Evolutionary conservation across 2,797 vertebrate genomes (phyloP).

Genomic region (Champsocephalus gunnari): DNA sequence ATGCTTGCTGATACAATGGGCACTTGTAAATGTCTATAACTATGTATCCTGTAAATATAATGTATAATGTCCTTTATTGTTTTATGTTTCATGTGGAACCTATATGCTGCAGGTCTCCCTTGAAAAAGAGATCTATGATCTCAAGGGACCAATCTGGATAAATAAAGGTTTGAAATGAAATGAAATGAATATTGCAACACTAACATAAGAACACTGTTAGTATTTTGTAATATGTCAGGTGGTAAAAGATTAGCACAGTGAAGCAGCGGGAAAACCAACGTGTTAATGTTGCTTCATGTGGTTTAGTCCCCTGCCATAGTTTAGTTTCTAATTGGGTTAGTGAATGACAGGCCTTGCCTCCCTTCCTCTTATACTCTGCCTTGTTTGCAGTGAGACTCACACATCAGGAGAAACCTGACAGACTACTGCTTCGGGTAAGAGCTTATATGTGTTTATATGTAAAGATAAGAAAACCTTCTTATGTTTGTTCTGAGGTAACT

Average conservation of each 20-base stretch:
- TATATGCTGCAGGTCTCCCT: no score
- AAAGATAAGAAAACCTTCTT: not conserved
- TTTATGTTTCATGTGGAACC: no score
- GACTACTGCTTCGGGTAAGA: slow-evolving; percentile 59
- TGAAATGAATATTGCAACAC: no score
- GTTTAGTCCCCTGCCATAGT: not conserved
- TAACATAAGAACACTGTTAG: not conserved
- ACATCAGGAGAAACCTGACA: slow-evolving; percentile 15
- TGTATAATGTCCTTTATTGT: no score
- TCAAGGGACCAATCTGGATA: no score
- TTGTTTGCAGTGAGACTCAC: slow-evolving; percentile 5
- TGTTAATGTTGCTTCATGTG: slow-evolving; percentile 12
- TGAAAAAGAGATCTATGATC: no score
- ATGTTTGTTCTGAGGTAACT: not conserved
- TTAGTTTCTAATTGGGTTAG: slow-evolving; percentile 66
- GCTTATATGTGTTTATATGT: no score
- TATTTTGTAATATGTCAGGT: not conserved
- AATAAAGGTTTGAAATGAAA: no score
- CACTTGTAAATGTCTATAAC: no score
- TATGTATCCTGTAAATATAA: no score
- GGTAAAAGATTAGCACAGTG: not conserved
- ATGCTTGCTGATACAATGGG: no score
- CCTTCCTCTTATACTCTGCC: slow-evolving; percentile 57
- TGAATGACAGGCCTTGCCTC: slow-evolving; percentile 58
- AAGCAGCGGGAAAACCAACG: not conserved